Evolutionary conservation across 2,888 invertebrate genomes (phyloP).

Genomic region (Diploptera punctata): DNA sequence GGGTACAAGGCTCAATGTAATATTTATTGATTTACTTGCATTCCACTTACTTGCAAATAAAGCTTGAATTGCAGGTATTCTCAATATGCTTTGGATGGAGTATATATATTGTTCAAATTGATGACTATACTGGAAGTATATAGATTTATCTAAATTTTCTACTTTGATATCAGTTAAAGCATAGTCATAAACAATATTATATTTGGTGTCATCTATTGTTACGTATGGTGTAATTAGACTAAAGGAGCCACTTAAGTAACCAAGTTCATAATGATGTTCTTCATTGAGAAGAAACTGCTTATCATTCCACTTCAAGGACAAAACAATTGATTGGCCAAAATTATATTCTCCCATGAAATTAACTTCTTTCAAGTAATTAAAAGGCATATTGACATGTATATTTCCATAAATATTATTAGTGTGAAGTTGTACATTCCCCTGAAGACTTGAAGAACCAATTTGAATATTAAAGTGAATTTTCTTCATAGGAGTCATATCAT

Average conservation of each 20-base stretch:
- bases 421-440: conserved; percentile 13
- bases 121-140: neutral
- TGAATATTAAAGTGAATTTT: conserved; percentile 18
- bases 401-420: neutral
- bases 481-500: conserved; percentile 29
- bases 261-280: neutral
- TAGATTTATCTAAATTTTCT: neutral
- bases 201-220: neutral
- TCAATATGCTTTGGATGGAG: neutral
- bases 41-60: neutral
- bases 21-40: neutral
- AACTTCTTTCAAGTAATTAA: conserved; percentile 4
- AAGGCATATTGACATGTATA: conserved; percentile 27
- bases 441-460: conserved; percentile 10
- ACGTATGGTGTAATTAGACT: neutral
- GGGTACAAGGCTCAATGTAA: neutral
- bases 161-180: neutral
- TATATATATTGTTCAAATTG: neutral
- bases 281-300: neutral
- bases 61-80: neutral
- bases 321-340: neutral
- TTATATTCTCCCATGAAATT: neutral
- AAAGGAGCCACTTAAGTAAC: neutral
- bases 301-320: conserved; percentile 22
- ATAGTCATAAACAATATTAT: conserved; percentile 5